These are phyloP conservation scores for Strigamia maritima DNA, from an alignment of 2,888 invertebrate species.

Conservation along the genomic window DNA sequence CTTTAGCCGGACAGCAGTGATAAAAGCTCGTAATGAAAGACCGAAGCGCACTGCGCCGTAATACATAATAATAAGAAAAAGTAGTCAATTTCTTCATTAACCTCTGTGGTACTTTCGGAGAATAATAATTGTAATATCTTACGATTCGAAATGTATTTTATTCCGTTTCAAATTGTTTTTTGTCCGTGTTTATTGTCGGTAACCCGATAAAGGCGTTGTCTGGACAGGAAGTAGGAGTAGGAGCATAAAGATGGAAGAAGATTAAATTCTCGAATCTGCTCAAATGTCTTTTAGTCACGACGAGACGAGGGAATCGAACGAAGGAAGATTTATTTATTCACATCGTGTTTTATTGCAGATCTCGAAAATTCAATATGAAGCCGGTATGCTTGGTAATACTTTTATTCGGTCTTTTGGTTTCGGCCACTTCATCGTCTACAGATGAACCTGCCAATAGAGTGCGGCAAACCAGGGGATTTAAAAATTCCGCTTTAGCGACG, in stretches of 20 bases:
- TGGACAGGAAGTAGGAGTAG: too few relatives aligned
- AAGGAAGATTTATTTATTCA: neutral
- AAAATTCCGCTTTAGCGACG: conserved; percentile 62
- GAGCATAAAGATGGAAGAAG: too few relatives aligned
- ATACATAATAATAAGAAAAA: neutral
- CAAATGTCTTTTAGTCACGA: too few relatives aligned
- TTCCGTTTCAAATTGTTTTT: too few relatives aligned
- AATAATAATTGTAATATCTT: too few relatives aligned
- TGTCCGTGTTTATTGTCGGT: too few relatives aligned
- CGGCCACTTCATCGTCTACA: conserved; percentile 3
- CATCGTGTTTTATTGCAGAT: neutral
- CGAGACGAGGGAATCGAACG: too few relatives aligned
- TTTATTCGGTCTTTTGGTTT: conserved; percentile 1
- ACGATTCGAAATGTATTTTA: too few relatives aligned
- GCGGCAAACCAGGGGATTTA: conserved; percentile 58
- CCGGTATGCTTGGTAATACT: neutral
- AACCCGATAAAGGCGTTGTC: too few relatives aligned
- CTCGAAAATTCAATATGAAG: neutral
- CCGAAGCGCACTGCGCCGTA: neutral
- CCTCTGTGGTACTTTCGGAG: neutral
- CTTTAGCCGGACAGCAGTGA: neutral
- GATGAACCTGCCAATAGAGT: conserved; percentile 57
- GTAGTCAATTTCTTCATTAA: neutral
- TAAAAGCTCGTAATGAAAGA: neutral
- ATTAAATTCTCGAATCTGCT: too few relatives aligned